phyloP scores from a whole-genome alignment of 1,140 invertebrate genomes.

The Penaeus chinensis region DNA sequence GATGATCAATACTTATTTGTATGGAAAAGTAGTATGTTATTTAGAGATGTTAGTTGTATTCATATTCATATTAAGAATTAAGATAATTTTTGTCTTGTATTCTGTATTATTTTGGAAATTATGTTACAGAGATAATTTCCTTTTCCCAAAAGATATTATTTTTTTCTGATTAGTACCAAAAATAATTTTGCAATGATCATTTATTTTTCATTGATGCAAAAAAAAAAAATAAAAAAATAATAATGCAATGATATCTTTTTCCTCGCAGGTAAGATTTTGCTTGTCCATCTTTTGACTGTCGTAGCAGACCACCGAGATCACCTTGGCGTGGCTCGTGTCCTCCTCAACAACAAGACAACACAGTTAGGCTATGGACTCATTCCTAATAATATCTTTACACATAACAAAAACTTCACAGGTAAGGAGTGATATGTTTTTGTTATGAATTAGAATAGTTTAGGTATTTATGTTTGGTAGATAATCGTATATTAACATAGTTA shows the following conservation, averaged over 20 bases:
- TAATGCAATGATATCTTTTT: slow-evolving; percentile 41
- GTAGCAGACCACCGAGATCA: slow-evolving; percentile 90
- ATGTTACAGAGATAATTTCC: no score
- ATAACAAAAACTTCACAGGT: slow-evolving; percentile 84
- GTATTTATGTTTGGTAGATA: no score
- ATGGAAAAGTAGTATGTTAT: no score
- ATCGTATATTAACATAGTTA: background rate
- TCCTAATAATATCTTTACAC: slow-evolving; percentile 75
- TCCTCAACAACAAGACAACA: slow-evolving; percentile 85
- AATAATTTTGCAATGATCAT: no score
- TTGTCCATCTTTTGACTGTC: slow-evolving; percentile 93
- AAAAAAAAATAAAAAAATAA: no score
- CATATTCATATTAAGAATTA: no score
- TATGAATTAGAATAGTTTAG: background rate
- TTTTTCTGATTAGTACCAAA: no score
- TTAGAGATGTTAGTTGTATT: no score
- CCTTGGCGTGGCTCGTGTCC: slow-evolving; percentile 84
- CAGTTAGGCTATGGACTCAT: slow-evolving; percentile 77
- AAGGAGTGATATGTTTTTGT: background rate
- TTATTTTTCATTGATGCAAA: background rate
- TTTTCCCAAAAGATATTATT: no score
- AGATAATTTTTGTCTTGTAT: no score
- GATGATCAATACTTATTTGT: no score
- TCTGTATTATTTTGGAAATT: no score
- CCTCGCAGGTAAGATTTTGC: slow-evolving; percentile 79